Base-by-base conservation (phyloP, 2,888 invertebrate genomes). In the Stratiomys singularior region DNA sequence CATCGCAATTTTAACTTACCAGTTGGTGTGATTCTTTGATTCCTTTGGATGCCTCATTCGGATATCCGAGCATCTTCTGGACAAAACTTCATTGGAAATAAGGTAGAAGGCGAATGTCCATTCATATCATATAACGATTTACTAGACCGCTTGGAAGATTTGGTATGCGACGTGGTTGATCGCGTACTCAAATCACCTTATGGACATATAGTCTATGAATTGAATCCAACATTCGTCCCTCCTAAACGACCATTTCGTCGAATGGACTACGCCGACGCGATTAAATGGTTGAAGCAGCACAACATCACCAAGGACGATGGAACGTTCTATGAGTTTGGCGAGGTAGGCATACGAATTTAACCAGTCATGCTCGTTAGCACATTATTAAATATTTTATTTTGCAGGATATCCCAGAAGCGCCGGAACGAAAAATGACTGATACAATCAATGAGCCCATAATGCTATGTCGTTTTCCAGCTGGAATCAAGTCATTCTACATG, bases 401-500 rank as follows among this genome's bases (percentile, higher is more conserved):
- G 9, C 83, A 95, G 94, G 99, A 99, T 84, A 99, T 99, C 84
- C 99, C 99, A 0, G 99, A 99, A 88, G 97, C 96, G 89, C 99
- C 99, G 0, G 99, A 99, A 86, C 91, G 99, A 77, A 96, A 96
- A 88, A 99, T 99, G 99, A 99, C 99, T 0, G 99, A 99, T 86
- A 88, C 93, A 80, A 97, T 99, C 79, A 96, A 96, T 82, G 95
- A 94, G 82, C 99, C 99, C 0, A 98, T 99, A 80, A 93, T 99
- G 88, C 89, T 99, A 77, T 96, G 96, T 85, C 92, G 95, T 80
- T 99, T 99, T 86, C 99, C 99, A 0, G 93, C 93, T 0, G 94
- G 93, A 82, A 99, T 99, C 81, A 99, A 99, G 87, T 94, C 99
- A 0, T 99, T 99, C 89, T 99, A 99, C 88, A 99, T 99, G 99